Base-by-base conservation (phyloP, 2,888 invertebrate genomes). In the Cosmia pyralina region DNA sequence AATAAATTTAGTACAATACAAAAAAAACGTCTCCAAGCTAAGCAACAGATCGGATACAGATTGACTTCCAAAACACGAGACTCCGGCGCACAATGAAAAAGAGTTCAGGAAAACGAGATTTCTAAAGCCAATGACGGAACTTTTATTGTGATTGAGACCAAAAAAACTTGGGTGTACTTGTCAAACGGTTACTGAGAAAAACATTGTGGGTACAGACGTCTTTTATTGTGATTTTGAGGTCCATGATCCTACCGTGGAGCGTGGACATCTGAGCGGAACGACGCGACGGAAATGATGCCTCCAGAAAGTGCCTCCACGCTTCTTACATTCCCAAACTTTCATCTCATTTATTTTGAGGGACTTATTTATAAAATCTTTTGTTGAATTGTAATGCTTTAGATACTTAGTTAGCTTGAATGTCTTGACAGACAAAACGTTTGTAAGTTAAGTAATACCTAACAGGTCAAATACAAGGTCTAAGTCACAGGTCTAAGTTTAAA, bases 191-290 rank as follows among this genome's bases (percentile, higher is more conserved):
- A 71, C 74, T 66, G 55, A 83, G 74, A 81, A 81, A 81, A 81
- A 83, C 79, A 62, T 74, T 79, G 81, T 81, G 70, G 73, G 50
- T 53, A 57, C 57, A 73, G 79, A 74, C 70, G 79, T 78, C 69
- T 83, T 83, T 82, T 74, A 79, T 83, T 79, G 74, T 83, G 74
- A 77, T 66, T 69, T 58, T 71, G 79, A 77, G 83, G 83, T 77
- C 73, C 75, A 83, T 75, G 83, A 57, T 85, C 85, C 67, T 77
- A 55, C 69, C 34, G 52, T 53, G 44, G 59, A 60, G 48, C 66
- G 77, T 75, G 77, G 46, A 83, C 79, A 73, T 41, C 69, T 68
- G 58, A 85, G 77, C 83, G 83, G 77, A 85, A 85, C 85, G 80
- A 69, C 10, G 48, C 74, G 71, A 70, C 58, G 60, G 71, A 72